These are phyloP conservation scores for Microcebus tavaratra DNA, from an alignment of 2,113 vertebrate genomes.

Conservation along the genomic window DNA sequence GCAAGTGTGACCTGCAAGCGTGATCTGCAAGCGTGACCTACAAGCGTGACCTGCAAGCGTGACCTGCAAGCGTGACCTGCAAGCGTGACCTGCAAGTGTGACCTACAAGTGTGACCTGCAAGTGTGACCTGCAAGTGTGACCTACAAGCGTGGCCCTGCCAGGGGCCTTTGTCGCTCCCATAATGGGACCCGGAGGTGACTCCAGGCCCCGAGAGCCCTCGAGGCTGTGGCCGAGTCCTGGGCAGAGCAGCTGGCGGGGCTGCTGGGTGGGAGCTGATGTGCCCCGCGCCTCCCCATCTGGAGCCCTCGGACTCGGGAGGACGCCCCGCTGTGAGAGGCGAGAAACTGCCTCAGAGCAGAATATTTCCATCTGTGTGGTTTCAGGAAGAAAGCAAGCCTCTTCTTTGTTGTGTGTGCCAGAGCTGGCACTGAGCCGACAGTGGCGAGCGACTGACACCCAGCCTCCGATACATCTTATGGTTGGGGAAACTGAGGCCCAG, in stretches of 20 bases:
- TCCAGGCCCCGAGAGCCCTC: background rate
- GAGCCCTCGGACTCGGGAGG: background rate
- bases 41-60: no score
- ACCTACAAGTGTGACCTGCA: background rate
- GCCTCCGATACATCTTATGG: background rate
- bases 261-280: slow-evolving; percentile 65
- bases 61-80: no score
- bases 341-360: background rate
- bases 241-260: background rate
- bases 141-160: background rate
- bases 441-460: background rate
- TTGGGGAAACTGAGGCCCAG: background rate
- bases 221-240: slow-evolving; percentile 47
- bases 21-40: no score
- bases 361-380: background rate
- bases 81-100: no score
- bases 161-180: background rate
- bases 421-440: background rate
- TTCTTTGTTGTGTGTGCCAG: background rate
- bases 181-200: background rate
- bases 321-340: background rate
- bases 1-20: no score
- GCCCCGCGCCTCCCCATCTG: background rate
- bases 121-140: background rate
- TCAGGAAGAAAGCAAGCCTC: background rate